Conservation (phyloP, 1,140 invertebrate genomes). For the Delia radicum region DNA sequence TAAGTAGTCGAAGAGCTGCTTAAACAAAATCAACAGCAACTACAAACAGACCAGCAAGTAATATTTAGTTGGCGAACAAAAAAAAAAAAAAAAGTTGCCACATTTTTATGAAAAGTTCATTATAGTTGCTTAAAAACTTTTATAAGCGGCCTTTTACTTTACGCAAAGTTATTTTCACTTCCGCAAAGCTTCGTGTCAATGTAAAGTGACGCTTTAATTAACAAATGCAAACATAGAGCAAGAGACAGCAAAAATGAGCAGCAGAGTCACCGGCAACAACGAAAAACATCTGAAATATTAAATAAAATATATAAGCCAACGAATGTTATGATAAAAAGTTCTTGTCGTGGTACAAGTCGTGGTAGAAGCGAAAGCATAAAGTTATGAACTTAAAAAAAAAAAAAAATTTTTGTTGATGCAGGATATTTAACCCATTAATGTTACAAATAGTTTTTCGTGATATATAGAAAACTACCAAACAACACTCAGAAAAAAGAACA, state of each 20-base stretch:
- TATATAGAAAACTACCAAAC: too few species aligned
- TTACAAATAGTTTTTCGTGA: too few species aligned
- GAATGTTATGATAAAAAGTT: too few species aligned
- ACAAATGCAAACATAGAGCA: neutral
- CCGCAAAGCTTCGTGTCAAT: neutral
- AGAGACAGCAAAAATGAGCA: neutral
- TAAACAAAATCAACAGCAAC: neutral
- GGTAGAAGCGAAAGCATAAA: too few species aligned
- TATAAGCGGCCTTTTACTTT: neutral
- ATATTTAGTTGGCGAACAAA: neutral
- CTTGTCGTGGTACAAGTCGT: too few species aligned
- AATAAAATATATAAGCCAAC: too few species aligned
- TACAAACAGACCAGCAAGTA: neutral
- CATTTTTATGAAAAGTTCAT: neutral
- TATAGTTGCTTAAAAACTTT: neutral
- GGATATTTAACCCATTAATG: too few species aligned
- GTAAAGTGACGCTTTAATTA: constrained; percentile 13
- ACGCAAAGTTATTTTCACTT: neutral
- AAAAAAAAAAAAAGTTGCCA: neutral
- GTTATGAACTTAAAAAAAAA: too few species aligned
- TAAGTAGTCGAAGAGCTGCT: neutral
- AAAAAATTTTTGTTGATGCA: too few species aligned
- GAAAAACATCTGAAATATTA: too few species aligned
- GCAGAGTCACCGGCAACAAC: too few species aligned
- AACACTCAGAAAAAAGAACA: too few species aligned